Conservation (phyloP, 1,140 invertebrate species). For the Brachionus paranguensis region DNA sequence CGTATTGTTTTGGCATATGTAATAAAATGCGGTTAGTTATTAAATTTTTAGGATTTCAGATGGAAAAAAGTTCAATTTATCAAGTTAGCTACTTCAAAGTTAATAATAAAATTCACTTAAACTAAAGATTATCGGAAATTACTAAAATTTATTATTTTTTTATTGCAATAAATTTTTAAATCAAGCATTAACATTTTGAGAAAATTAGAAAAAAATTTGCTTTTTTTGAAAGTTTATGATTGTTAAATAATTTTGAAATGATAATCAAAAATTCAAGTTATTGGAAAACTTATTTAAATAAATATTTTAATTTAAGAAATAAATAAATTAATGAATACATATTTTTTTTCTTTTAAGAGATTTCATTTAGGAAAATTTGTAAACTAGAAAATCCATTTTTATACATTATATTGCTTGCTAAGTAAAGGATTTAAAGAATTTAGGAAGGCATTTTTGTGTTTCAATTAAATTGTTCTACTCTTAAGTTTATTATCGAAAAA, state of each 20-base stretch:
- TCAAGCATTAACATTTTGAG: no score
- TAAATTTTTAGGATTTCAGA: no score
- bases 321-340: neutral
- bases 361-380: neutral
- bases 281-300: neutral
- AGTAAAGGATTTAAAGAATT: neutral
- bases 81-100: no score
- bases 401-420: neutral
- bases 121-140: neutral
- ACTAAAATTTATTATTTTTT: neutral
- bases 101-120: neutral
- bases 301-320: neutral
- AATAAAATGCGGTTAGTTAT: no score
- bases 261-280: neutral
- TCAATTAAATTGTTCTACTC: no score
- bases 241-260: neutral
- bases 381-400: neutral
- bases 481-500: no score
- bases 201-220: no score
- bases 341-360: neutral
- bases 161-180: neutral
- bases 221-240: no score
- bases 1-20: no score
- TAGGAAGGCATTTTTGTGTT: no score
- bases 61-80: no score